phyloP scores from a whole-genome alignment of 2,113 vertebrate genomes.

The Dermatemys mawii region DNA sequence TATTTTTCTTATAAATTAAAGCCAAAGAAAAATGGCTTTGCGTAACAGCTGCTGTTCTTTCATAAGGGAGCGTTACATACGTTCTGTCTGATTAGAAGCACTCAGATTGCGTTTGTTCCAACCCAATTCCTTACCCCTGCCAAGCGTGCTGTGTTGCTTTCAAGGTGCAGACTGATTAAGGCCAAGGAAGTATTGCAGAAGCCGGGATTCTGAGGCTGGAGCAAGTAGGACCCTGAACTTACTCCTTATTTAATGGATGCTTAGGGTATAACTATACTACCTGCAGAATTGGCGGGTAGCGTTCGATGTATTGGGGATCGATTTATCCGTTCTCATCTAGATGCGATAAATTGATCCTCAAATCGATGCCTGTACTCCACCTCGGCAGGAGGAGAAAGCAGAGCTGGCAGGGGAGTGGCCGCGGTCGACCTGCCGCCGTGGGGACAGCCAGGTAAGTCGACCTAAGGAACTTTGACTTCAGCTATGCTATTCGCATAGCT shows the following conservation, averaged over 20 bases:
- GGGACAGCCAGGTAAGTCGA: too few relatives aligned
- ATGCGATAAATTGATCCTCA: too few relatives aligned
- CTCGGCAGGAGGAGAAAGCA: too few relatives aligned
- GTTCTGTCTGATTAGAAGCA: not conserved
- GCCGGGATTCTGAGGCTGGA: not conserved
- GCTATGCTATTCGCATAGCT: too few relatives aligned
- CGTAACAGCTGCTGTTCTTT: not conserved
- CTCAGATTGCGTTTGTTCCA: not conserved
- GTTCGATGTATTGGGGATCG: too few relatives aligned
- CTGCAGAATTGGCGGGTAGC: too few relatives aligned
- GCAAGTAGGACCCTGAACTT: not conserved
- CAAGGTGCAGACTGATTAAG: not conserved
- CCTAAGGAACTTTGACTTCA: too few relatives aligned
- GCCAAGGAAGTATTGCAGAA: not conserved
- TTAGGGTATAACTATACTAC: too few relatives aligned
- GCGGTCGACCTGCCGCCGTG: too few relatives aligned
- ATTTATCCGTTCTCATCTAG: too few relatives aligned
- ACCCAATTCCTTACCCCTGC: not conserved
- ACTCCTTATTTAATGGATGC: not conserved
- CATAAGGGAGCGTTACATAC: not conserved
- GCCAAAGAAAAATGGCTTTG: slow-evolving; percentile 40
- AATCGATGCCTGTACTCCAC: too few relatives aligned
- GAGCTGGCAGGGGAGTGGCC: too few relatives aligned
- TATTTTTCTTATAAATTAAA: slow-evolving; percentile 8
- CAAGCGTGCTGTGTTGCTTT: not conserved